Evolutionary conservation across 2,888 invertebrate genomes (phyloP), one percentile per base, ranked within the genome.

Genomic region (Caenorhabditis doughertyi): DNA sequence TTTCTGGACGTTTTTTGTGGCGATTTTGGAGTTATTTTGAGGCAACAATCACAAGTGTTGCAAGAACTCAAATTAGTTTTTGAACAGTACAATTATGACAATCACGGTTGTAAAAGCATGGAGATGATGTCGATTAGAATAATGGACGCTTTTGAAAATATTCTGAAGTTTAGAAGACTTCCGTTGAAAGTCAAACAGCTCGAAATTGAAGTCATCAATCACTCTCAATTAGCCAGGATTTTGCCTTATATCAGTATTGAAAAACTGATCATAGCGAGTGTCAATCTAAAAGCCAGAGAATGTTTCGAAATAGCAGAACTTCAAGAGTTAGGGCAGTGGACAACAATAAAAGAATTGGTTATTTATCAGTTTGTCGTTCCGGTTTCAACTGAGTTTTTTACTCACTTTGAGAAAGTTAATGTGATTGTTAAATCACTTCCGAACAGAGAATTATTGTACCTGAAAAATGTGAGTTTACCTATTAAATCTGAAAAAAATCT

Each of bases 1-100:
- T n/a, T n/a, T n/a, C n/a, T n/a, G n/a, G n/a, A 44, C 42, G 21
- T 25, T 13, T 60, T 60, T 11, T 60, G 60, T 42, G 2, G 9
- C 8, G 60, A 60, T 27, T 8, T 60, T n/a, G 39, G 44, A 7
- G 25, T n/a, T 2, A 44, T 60, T 25, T 25, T 60, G 60, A 60
- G 21, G 9, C 60, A 60, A 9, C 60, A 60, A 7, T 44, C 42
- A 8, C n/a, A n/a, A n/a, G 27, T 42, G n/a, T 25, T 60, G 44
- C 4, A 60, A 4, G 8, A 27, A 0, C 42, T 60, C 9, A 44
- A 27, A 9, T 16, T 60, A 3, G 60, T 60, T 25, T 27, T 60
- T 16, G 58, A 58, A 18, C 58, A 58, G 9, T 58, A 58, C 23
- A 39, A 58, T 18, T 39, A 58, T 2, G 39, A 39, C 13, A 5